Conservation (phyloP, 2,888 invertebrate genomes). For the Torymus texanus region DNA sequence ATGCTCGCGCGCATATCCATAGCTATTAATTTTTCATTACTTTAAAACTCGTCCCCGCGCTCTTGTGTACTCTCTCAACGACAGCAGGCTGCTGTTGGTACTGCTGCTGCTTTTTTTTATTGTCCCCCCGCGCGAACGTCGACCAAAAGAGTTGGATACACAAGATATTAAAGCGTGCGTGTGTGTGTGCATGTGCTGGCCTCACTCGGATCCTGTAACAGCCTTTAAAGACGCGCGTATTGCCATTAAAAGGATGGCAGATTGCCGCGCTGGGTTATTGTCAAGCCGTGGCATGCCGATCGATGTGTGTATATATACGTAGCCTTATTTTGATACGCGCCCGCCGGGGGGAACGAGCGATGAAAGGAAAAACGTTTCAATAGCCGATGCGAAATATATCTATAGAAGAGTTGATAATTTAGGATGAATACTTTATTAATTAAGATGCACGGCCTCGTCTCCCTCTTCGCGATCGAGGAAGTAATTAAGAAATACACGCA, state of each 20-base stretch:
- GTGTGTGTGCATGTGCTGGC: background rate
- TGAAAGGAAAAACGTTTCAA: slow-evolving; percentile 46
- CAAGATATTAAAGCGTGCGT: slow-evolving; percentile 30
- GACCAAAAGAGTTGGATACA: background rate
- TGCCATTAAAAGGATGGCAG: slow-evolving; percentile 13
- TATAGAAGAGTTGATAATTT: slow-evolving; percentile 37
- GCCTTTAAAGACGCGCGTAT: slow-evolving; percentile 28
- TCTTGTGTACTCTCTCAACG: background rate
- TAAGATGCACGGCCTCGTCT: slow-evolving; percentile 24
- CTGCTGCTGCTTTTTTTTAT: slow-evolving; percentile 3
- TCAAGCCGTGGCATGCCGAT: background rate
- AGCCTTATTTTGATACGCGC: slow-evolving; percentile 14
- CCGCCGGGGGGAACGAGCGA: background rate
- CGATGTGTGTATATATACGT: background rate
- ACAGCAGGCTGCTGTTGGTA: background rate
- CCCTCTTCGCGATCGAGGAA: slow-evolving; percentile 36
- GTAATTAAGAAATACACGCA: slow-evolving; percentile 56
- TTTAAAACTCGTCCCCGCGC: slow-evolving; percentile 60
- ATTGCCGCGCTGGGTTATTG: slow-evolving; percentile 9
- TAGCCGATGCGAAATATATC: slow-evolving; percentile 37
- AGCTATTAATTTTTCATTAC: slow-evolving; percentile 70
- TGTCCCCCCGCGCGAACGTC: background rate
- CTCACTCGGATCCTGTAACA: background rate
- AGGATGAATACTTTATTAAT: slow-evolving; percentile 52
- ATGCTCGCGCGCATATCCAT: slow-evolving; percentile 63